Conservation (phyloP, 1,140 invertebrate species). For the Drosophila kikkawai region DNA sequence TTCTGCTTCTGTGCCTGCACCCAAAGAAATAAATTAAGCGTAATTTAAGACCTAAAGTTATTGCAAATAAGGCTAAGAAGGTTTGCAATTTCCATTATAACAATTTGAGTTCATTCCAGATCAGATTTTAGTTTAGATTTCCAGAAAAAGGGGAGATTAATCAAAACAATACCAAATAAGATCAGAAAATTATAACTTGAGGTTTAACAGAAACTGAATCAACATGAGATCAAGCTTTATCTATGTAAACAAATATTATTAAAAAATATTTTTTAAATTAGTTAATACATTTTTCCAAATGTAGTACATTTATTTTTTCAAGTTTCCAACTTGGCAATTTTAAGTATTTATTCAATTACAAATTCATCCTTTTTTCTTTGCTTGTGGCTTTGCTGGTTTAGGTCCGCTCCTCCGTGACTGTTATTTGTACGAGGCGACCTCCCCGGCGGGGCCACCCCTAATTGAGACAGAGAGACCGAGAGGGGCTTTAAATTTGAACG, state of each 20-base stretch:
- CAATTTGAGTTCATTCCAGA: not conserved
- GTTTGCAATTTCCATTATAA: not conserved
- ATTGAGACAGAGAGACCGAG: conserved; percentile 57
- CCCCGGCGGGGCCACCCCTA: conserved; percentile 40
- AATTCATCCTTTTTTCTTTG: not conserved
- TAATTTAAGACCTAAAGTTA: not conserved
- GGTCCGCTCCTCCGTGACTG: conserved; percentile 8
- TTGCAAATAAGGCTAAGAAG: not conserved
- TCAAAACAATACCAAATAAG: too few relatives aligned
- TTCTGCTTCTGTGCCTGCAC: conserved; percentile 7
- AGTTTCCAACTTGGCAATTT: not conserved
- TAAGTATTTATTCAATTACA: not conserved
- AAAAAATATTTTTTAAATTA: not conserved
- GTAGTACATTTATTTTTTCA: not conserved
- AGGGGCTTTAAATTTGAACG: conserved; percentile 50
- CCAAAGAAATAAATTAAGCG: conserved; percentile 4
- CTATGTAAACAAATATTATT: too few relatives aligned
- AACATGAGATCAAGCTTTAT: too few relatives aligned
- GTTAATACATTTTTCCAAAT: not conserved
- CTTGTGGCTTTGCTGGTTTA: conserved; percentile 6
- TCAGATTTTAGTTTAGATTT: too few relatives aligned
- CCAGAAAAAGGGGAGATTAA: too few relatives aligned
- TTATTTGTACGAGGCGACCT: conserved; percentile 46
- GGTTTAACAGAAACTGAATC: too few relatives aligned
- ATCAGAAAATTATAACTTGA: too few relatives aligned